Evolutionary conservation across 1,140 invertebrate species (phyloP), one percentile per base, ranked within the genome.

Genomic region (Ceratina calcarata): DNA sequence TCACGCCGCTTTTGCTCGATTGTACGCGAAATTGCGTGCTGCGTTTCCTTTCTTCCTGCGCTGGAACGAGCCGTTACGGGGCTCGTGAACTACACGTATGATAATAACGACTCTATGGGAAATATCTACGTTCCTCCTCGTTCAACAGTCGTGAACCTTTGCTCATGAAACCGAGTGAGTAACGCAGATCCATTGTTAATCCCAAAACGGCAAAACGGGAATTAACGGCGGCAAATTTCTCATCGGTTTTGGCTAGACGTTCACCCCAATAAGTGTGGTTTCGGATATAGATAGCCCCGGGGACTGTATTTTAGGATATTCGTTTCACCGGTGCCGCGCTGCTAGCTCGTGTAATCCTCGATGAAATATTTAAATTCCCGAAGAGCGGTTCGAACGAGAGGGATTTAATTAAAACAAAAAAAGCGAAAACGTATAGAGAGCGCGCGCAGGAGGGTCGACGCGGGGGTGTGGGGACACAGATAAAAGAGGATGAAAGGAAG

Each of bases 231-330:
- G 62, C n/a, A 60, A 74, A 79, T 79, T 79, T 79, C 78, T 79
- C 78, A 79, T 79, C 62, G 78, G 78, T 73, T 79, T 72, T 67
- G 71, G 62, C 62, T 60, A 79, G 78, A 73, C 78, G 62, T 58
- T 37, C 62, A 18, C 70, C 51, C 71, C 62, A 67, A 79, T 79
- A 79, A 79, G 71, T 79, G 78, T 20, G 78, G 78, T 79, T 74
- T 66, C 15, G 62, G 12, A 24, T 72, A 71, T 64, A 58, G 76
- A 64, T 49, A 70, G 10, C 51, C 55, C 4, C 2, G 16, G 32
- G 24, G 16, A n/a, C 32, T 64, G 60, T 71, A 64, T 71, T 71
- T 37, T 45, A 53, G 68, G 58, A 77, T 68, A 77, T 70, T 61
- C 75, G 66, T 77, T 70, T 53, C n/a, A 32, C 8, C 24, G 65